Evolutionary conservation across 2,113 vertebrate genomes (phyloP), one percentile per base, ranked within the genome.

Genomic region (Ictalurus furcatus): DNA sequence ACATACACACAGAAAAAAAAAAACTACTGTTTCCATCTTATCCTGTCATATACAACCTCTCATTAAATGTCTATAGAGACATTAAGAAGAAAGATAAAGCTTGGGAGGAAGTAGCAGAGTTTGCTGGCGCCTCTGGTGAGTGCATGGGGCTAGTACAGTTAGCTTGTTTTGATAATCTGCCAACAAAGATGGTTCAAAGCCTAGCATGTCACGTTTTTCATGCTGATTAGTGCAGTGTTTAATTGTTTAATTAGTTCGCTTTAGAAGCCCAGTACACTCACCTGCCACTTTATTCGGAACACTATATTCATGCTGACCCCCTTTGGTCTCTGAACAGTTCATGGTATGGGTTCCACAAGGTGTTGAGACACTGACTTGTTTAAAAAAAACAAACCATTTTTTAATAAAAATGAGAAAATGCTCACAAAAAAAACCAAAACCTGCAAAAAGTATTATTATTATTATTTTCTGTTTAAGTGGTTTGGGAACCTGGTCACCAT

Each of bases 401-500:
- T 48, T 48, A 48, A 48, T 7, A 8, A 9, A 11, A 30, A n/a
- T 30, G 28, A 4, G 1, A 12, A n/a, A n/a, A 69, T 69, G 6
- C 23, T 8, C 6, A 61, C 23, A 61, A 73, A 61, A 73, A 17
- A 19, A 73, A 37, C 1, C 17, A 17, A 19, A 73, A 37, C 1
- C 17, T 6, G 23, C 34, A 25, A 65, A 30, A 85, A 17, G 44
- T 48, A 48, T 48, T 44, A 5, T 44, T 48, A 48, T 52, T 52
- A 1, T 52, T 52, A 63, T 44, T 86, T 71, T 87, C 21, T 73
- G 54, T 90, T 23, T 0, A 90, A 99, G 98, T 99, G 98, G 98
- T 99, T 99, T 96, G 98, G 98, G 87, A 98, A 99, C 92, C 92
- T 99, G 82, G 98, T 99, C 48, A 99, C 98, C 48, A 99, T 99